Percentiles rank a stretch among this genome's conserved stretches.
These are phyloP conservation scores for Sebastes baramenuke DNA, from an alignment of 2,797 vertebrate species.

Conservation along the genomic window DNA sequence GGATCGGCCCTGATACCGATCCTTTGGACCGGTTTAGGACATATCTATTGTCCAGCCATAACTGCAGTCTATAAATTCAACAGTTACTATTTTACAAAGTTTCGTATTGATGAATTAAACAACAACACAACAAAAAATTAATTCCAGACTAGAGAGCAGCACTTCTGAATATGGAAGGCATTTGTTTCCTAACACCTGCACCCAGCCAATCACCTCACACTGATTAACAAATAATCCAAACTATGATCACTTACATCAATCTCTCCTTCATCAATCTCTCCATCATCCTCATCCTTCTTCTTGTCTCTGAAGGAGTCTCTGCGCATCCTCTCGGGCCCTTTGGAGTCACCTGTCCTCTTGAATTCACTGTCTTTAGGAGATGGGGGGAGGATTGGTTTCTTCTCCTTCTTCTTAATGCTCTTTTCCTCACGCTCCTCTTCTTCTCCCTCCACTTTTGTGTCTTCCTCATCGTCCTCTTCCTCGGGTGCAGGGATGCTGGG, in stretches of 20 bases:
- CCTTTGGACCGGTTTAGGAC: not conserved
- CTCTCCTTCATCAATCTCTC: constrained; percentile 97
- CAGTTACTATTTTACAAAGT: not conserved
- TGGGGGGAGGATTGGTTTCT: constrained; percentile 78
- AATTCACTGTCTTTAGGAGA: constrained; percentile 67
- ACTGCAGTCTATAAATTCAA: not conserved
- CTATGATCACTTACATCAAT: constrained; percentile 91
- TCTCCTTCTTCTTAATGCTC: constrained; percentile 72
- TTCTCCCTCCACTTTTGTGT: constrained; percentile 80
- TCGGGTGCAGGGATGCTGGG: constrained; percentile 77
- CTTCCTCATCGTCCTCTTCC: constrained; percentile 88
- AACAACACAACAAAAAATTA: not conserved
- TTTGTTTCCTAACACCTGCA: not conserved
- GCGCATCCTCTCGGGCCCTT: constrained; percentile 74
- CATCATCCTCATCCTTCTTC: constrained; percentile 95
- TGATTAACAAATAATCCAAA: not conserved
- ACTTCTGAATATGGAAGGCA: not conserved
- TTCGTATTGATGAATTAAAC: not conserved
- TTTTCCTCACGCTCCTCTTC: constrained; percentile 74
- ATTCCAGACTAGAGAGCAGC: not conserved
- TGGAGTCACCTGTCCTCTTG: constrained; percentile 73
- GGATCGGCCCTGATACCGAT: not conserved
- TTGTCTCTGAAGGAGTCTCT: constrained; percentile 89
- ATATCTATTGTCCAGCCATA: not conserved
- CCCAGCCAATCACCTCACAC: not conserved